Base-by-base conservation (phyloP, 2,113 vertebrate genomes). In the Aix galericulata region DNA sequence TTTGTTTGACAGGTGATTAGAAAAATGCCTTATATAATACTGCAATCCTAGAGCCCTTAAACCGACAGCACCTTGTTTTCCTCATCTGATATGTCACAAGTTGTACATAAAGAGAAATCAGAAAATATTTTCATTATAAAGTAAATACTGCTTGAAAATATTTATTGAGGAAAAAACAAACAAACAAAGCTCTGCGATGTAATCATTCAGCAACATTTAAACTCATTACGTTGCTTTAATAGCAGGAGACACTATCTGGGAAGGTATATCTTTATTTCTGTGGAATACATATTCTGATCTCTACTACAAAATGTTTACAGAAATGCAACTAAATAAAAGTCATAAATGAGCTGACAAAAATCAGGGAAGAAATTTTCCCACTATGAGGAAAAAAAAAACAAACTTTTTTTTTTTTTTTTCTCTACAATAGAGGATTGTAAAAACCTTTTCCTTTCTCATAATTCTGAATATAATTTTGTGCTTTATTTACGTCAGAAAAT, bases 41-140 rank as follows among this genome's bases (percentile, higher is more conserved):
- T 32, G 20, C 9, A 50, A 0, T 31, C 18, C 5, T 34, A n/a
- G 36, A 20, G 8, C 6, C 10, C 1, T 2, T 17, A 53, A 17
- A 62, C 3, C 4, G 55, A 8, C 4, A 42, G 22, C 14, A 73
- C 21, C 69, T 14, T 6, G 16, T 46, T 72, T 23, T 11, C 3
- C 17, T 53, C 9, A 82, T 52, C 15, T 83, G 7, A 27, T 69
- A 7, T 3, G 79, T 92, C 72, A 20, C 21, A 11, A 44, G 18
- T 44, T 83, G 10, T 15, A 67, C 8, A 11, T 26, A 86, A 84
- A 76, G 9, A 86, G 32, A 67, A 66, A 86, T 38, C 17, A 76
- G 21, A 62, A 77, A 20, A 56, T 0, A 22, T 64, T 82, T 60
- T 44, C 1, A n/a, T 71, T 91, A 58, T 22, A 36, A 83, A 53